phyloP scores from a whole-genome alignment of 2,113 vertebrate genomes.

The Rhabdomys dilectus region DNA sequence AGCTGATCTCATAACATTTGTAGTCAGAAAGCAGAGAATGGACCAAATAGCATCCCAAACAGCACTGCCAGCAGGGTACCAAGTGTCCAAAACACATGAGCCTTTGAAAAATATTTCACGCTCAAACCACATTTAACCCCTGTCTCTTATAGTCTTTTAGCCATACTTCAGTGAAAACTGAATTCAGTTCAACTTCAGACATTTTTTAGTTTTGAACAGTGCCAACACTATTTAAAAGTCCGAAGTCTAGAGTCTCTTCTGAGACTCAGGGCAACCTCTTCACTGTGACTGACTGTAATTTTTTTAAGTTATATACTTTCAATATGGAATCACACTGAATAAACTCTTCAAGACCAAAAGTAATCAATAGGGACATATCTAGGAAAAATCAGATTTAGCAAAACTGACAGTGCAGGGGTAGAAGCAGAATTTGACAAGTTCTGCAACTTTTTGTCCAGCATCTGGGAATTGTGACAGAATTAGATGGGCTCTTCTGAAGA shows the following conservation, averaged over 20 bases:
- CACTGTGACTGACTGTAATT: neutral
- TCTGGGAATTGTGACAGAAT: neutral
- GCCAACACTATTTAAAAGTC: neutral
- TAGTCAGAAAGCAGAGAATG: neutral
- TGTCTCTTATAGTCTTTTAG: neutral
- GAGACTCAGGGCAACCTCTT: neutral
- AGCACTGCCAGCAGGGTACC: neutral
- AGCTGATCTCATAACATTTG: neutral
- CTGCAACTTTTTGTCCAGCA: neutral
- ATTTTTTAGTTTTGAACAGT: neutral
- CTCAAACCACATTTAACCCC: too few species aligned
- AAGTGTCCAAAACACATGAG: neutral
- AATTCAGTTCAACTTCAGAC: neutral
- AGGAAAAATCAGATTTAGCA: neutral
- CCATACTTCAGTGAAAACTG: neutral
- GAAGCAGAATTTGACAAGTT: neutral
- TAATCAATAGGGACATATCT: neutral
- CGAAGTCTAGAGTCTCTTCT: neutral
- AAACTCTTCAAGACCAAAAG: neutral
- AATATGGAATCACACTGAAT: neutral
- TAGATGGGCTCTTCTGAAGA: too few species aligned
- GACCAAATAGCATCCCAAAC: neutral
- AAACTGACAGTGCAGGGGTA: neutral
- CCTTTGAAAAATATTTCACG: neutral
- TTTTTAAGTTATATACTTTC: neutral